Base-by-base conservation (phyloP, 92 coral and sea anemone species). In the Actinostola sp. region DNA sequence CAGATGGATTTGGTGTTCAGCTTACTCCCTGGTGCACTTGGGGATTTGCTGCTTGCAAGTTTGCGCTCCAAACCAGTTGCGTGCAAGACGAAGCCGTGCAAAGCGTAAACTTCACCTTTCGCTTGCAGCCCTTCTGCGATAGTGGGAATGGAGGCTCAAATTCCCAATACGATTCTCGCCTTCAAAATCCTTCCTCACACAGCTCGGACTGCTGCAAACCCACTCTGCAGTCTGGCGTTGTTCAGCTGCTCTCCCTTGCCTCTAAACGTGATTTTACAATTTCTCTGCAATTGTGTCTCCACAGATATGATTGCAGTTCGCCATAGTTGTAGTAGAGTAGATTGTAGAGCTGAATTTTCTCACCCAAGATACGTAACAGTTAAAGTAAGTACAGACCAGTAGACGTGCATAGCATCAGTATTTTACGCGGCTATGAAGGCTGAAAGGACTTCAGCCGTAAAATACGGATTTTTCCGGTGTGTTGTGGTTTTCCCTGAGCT, bases 31-130 rank as follows among this genome's bases (percentile, higher is more conserved):
- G 55, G 30, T 41, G 61, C 0, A 33, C 42, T 38, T 49, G 60
- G 43, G 63, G 66, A 46, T 34, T 61, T 60, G 70, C 70, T 73
- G 60, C 30, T 68, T 50, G 74, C 36, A 32, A 49, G 59, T n/a
- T 44, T 61, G 29, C 60, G 46, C 51, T 46, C 27, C 13, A 73
- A 73, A 34, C 56, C 26, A 46, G 61, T 73, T 73, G 79, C 79
- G 79, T 73, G 79, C 79, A 61, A 73, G 70, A 45, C 79, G 74
- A 68, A 68, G 79, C 78, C 55, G 38, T 73, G 74, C 74, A 66
- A 39, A 50, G 57, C 74, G 59, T 66, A 20, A 44, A 66, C 72
- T 44, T 34, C 45, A 52, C 56, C 74, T 27, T n/a, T 30, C 48
- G 74, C 57, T 42, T 51, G 57, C 36, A 32, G 39, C 62, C 74